Conservation (phyloP, 2,888 invertebrate genomes). For the Muschampia plurimacula region DNA sequence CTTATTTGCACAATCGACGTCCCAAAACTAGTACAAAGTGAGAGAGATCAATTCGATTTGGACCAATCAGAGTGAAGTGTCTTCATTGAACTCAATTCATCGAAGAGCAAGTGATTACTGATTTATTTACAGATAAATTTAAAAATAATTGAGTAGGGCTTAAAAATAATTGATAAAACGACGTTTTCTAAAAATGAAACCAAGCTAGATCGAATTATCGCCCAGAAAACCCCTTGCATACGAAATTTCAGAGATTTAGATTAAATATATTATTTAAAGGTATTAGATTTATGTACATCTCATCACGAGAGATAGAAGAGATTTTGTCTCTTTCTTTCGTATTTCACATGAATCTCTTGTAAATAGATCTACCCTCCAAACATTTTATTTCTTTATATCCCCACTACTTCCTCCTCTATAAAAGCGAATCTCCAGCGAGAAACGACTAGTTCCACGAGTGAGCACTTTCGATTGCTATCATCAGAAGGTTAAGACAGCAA, state of each 20-base stretch:
- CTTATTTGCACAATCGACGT: not conserved
- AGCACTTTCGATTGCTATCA: not conserved
- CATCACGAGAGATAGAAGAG: too few relatives aligned
- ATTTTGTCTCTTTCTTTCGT: too few relatives aligned
- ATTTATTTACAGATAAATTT: too few relatives aligned
- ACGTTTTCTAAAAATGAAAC: too few relatives aligned
- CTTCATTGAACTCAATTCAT: not conserved
- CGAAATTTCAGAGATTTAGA: too few relatives aligned
- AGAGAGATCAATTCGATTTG: not conserved
- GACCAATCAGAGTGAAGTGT: not conserved
- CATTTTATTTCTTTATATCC: not conserved
- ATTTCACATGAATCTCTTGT: too few relatives aligned
- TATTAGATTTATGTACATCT: too few relatives aligned
- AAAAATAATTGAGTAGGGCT: too few relatives aligned
- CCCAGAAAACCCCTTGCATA: too few relatives aligned
- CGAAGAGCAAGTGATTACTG: not conserved
- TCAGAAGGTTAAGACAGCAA: not conserved
- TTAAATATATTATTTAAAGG: too few relatives aligned
- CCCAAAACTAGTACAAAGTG: not conserved
- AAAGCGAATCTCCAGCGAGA: not conserved
- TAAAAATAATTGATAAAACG: too few relatives aligned
- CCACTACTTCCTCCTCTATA: slow-evolving; percentile 6
- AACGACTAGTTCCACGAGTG: not conserved
- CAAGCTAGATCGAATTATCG: too few relatives aligned
- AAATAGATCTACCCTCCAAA: not conserved